These are phyloP conservation scores for Acomys russatus DNA, from an alignment of 2,797 vertebrate species.

Conservation along the genomic window DNA sequence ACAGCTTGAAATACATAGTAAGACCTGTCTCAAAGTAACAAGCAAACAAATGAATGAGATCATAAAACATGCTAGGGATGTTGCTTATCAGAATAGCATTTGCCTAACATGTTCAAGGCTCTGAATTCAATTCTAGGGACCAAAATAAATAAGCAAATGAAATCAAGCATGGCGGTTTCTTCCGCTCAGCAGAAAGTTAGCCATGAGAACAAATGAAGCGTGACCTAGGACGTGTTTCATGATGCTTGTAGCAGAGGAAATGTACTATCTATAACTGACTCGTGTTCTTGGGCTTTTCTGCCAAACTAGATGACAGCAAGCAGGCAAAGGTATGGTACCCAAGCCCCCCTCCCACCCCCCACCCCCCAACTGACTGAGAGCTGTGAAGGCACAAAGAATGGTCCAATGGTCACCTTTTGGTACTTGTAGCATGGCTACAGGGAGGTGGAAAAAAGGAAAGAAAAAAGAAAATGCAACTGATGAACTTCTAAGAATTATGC, in stretches of 20 bases:
- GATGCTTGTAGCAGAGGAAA: constrained; percentile 10
- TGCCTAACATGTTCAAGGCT: neutral
- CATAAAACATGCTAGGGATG: neutral
- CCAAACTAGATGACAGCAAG: neutral
- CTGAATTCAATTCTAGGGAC: neutral
- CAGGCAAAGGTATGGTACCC: neutral
- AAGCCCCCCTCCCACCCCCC: no score
- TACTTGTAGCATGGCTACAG: neutral
- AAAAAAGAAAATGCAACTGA: neutral
- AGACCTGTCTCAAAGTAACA: neutral
- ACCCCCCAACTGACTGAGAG: neutral
- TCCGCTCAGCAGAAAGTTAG: neutral
- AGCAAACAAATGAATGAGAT: neutral
- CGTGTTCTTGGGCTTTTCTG: constrained; percentile 10
- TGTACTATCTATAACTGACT: neutral
- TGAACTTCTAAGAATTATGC: neutral
- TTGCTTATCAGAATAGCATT: neutral
- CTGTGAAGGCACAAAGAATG: neutral
- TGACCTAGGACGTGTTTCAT: neutral
- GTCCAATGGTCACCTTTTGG: neutral
- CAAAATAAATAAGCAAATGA: neutral
- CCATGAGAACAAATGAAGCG: neutral
- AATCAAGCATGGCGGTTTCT: neutral
- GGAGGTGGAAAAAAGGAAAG: neutral
- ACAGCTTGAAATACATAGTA: neutral